phyloP scores from a whole-genome alignment of 2,797 vertebrate genomes.

The Chromobotia macracanthus region DNA sequence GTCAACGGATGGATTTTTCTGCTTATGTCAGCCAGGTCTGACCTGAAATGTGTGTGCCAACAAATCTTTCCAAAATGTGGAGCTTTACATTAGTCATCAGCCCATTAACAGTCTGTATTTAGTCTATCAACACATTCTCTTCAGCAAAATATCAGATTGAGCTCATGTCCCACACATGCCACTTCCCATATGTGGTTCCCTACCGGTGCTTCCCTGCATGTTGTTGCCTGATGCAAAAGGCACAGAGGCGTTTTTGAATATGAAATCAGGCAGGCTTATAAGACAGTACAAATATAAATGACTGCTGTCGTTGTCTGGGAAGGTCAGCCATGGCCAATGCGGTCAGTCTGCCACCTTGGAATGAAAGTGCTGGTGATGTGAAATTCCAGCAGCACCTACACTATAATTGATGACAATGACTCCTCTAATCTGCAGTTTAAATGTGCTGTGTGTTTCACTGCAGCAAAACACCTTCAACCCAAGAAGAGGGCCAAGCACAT shows the following conservation, averaged over 20 bases:
- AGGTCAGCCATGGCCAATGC: conserved; percentile 41
- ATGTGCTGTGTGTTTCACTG: not conserved
- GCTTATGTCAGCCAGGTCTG: conserved; percentile 23
- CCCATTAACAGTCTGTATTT: conserved; percentile 16
- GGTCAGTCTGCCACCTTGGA: conserved; percentile 51
- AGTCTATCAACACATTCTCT: not conserved
- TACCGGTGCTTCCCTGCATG: not conserved
- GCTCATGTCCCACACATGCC: not conserved
- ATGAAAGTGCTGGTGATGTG: conserved; percentile 48
- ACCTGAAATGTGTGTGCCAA: not conserved
- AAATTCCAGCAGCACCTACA: conserved; percentile 62
- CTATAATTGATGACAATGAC: conserved; percentile 54
- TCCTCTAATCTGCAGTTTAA: conserved; percentile 43
- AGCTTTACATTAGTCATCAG: conserved; percentile 17
- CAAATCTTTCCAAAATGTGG: conserved; percentile 3
- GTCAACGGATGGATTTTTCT: conserved; percentile 9
- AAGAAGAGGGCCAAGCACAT: conserved; percentile 1
- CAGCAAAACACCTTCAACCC: not conserved
- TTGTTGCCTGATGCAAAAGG: conserved; percentile 7
- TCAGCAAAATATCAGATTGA: conserved; percentile 1
- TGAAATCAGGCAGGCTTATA: conserved; percentile 25
- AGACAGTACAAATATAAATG: conserved; percentile 37
- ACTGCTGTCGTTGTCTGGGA: conserved; percentile 56
- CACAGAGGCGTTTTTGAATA: conserved; percentile 52
- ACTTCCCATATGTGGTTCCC: conserved; percentile 9